Evolutionary conservation across 1,140 invertebrate species (phyloP).

Genomic region (Drosophila bipectinata): DNA sequence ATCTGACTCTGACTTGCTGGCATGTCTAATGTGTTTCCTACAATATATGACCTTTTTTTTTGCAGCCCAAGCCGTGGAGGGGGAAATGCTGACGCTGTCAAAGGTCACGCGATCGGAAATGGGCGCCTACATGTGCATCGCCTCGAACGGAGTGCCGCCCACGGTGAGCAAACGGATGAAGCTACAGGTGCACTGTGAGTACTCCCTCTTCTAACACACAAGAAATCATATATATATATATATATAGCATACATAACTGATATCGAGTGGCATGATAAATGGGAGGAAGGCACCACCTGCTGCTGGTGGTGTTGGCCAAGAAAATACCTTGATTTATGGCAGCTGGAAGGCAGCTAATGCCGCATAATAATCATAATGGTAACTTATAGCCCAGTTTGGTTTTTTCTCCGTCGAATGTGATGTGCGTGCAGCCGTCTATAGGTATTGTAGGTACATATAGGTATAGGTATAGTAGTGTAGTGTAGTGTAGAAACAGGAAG

Average conservation of each 20-base stretch:
- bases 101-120: conserved; percentile 94
- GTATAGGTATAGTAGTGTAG: not conserved
- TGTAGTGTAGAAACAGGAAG: conserved; percentile 1
- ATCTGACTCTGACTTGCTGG: not conserved
- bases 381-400: conserved; percentile 39
- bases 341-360: conserved; percentile 30
- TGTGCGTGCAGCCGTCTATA: conserved; percentile 34
- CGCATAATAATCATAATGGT: conserved; percentile 68
- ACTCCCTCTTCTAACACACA: conserved; percentile 29
- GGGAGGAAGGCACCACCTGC: conserved; percentile 22
- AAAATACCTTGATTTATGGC: conserved; percentile 67
- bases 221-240: not conserved
- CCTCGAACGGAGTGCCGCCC: conserved; percentile 91
- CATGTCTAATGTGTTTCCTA: conserved; percentile 26
- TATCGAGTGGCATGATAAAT: conserved; percentile 41
- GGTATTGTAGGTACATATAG: not conserved
- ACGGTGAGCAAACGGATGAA: conserved; percentile 92
- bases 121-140: conserved; percentile 93
- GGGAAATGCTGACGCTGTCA: conserved; percentile 90
- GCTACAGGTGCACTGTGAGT: conserved; percentile 94
- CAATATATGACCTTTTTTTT: not conserved
- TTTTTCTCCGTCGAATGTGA: conserved; percentile 27
- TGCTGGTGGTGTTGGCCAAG: conserved; percentile 32
- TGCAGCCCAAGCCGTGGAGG: conserved; percentile 88
- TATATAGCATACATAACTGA: not conserved